Percentiles rank a stretch among this genome's conserved stretches.
Conservation (phyloP, 37 sponge, comb jelly and placozoan genomes). For the Theonella swinhoei region DNA sequence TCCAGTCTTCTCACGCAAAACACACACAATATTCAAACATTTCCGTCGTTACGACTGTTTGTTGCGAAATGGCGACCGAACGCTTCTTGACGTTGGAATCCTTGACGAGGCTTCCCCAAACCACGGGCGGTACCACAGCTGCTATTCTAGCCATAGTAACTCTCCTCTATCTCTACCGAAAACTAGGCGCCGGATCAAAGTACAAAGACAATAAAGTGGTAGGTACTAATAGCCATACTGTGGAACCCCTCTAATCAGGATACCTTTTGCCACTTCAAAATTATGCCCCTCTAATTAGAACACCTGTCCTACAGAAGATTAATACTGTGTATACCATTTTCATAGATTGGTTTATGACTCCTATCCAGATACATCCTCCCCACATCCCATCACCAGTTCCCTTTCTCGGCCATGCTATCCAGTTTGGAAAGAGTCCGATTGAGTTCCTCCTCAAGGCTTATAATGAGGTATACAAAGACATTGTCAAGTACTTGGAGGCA, state of each 20-base stretch:
- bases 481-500: no score
- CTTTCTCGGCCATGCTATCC: constrained; percentile 75
- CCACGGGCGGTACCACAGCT: not conserved
- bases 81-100: not conserved
- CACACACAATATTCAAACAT: no score
- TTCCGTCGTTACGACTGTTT: no score
- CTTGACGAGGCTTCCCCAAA: not conserved
- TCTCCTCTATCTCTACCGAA: constrained; percentile 42
- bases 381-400: constrained; percentile 73
- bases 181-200: not conserved
- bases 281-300: no score
- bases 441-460: constrained; percentile 64
- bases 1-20: no score
- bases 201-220: not conserved
- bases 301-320: not conserved
- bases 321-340: not conserved
- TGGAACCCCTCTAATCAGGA: not conserved
- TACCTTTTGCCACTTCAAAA: not conserved
- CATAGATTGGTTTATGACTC: not conserved
- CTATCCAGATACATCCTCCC: constrained; percentile 55
- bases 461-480: constrained; percentile 35
- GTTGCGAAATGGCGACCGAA: not conserved
- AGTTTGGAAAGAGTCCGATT: constrained; percentile 79
- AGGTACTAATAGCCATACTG: not conserved
- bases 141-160: constrained; percentile 13